A percentile compares a stretch with the other conserved stretches of the same genome.
Conservation (phyloP, 2,113 vertebrate species). For the Coptodon rendalli region DNA sequence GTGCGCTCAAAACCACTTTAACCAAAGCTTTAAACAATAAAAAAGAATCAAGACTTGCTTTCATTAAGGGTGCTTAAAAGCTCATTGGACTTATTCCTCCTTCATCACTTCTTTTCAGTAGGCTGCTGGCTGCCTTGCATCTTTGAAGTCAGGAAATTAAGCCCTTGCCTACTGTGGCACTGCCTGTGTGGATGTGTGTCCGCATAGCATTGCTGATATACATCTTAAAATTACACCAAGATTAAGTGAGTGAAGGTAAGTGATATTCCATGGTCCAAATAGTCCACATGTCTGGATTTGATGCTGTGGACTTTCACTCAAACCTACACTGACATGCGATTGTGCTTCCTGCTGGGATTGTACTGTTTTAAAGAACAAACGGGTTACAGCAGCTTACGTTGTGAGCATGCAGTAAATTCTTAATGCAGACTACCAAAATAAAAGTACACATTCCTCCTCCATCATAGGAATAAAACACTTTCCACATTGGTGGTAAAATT, state of each 20-base stretch:
- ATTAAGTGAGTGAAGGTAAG: background rate
- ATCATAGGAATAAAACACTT: constrained; percentile 7
- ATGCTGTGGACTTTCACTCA: background rate
- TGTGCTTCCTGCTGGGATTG: background rate
- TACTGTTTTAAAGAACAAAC: background rate
- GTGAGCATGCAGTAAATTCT: background rate
- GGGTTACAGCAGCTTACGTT: background rate
- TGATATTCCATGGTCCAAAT: background rate
- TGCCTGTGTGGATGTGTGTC: background rate
- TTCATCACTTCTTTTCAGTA: constrained; percentile 4
- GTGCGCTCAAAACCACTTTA: background rate
- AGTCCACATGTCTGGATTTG: background rate
- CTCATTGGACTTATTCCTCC: constrained; percentile 24
- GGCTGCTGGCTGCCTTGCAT: background rate
- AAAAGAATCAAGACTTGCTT: constrained; percentile 12
- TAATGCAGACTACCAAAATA: background rate
- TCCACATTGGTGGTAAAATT: constrained; percentile 1
- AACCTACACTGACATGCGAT: background rate
- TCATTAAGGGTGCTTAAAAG: constrained; percentile 58
- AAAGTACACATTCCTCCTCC: background rate
- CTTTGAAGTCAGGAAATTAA: constrained; percentile 46
- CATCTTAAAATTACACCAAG: constrained; percentile 6
- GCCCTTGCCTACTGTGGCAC: background rate
- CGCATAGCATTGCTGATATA: background rate
- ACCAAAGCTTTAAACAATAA: background rate